phyloP scores from a whole-genome alignment of 2,797 vertebrate genomes.

The Acipenser oxyrinchus region DNA sequence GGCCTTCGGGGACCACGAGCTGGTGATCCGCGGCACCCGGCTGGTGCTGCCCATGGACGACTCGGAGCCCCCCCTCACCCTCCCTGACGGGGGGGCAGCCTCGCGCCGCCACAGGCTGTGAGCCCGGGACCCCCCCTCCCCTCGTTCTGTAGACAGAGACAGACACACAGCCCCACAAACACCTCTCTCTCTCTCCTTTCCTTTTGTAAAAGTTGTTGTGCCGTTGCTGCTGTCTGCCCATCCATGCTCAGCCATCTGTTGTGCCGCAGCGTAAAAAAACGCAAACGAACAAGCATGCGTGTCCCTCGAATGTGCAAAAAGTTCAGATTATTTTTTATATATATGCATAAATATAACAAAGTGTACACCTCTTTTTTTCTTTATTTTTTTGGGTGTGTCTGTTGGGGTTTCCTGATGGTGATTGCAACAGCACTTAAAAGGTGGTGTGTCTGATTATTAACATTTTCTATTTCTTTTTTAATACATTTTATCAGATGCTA shows the following conservation, averaged over 20 bases:
- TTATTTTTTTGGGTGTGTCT: too few relatives aligned
- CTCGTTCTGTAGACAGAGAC: too few relatives aligned
- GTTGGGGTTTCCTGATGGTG: not conserved
- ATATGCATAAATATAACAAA: conserved; percentile 35
- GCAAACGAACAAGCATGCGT: conserved; percentile 42
- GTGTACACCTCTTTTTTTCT: conserved; percentile 32
- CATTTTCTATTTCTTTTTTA: conserved; percentile 28
- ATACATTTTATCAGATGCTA: too few relatives aligned
- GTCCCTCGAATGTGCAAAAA: conserved; percentile 17
- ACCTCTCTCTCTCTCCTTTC: conserved; percentile 4
- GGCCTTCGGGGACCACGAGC: conserved; percentile 79
- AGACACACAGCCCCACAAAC: too few relatives aligned
- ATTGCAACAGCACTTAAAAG: conserved; percentile 23
- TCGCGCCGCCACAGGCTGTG: not conserved
- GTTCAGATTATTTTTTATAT: conserved; percentile 28
- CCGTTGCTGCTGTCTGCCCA: too few relatives aligned
- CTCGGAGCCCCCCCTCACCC: conserved; percentile 76
- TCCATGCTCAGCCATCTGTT: too few relatives aligned
- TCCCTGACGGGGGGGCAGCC: conserved; percentile 25
- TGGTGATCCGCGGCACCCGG: conserved; percentile 84
- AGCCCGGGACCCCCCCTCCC: conserved; percentile 4
- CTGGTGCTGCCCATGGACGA: conserved; percentile 94
- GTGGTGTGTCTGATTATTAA: conserved; percentile 47
- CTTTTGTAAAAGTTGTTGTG: conserved; percentile 30
- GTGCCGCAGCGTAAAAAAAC: too few relatives aligned